Conservation (phyloP, 2,888 invertebrate genomes). For the Macrophya annulata region DNA sequence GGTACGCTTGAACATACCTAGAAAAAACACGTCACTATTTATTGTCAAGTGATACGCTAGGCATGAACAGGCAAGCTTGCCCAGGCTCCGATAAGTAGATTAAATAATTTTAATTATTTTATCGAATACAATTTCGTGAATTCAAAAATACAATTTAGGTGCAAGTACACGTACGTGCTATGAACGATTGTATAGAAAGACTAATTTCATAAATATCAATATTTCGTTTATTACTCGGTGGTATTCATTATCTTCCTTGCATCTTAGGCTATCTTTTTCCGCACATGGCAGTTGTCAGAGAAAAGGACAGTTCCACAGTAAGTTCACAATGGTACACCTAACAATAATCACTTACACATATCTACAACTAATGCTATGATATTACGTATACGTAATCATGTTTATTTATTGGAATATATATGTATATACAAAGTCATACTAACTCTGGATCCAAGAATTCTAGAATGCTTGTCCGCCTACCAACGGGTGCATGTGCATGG, state of each 20-base stretch:
- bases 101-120: slow-evolving; percentile 71
- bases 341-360: no score
- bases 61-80: slow-evolving; percentile 71
- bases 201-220: slow-evolving; percentile 79
- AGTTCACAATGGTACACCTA: no score
- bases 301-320: no score
- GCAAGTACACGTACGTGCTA: slow-evolving; percentile 65
- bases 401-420: no score
- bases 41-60: slow-evolving; percentile 69
- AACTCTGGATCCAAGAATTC: no score
- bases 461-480: no score
- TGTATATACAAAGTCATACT: no score
- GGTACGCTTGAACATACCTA: slow-evolving; percentile 45
- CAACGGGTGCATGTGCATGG: no score
- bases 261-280: not conserved
- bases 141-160: slow-evolving; percentile 64
- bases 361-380: no score
- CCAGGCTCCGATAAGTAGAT: slow-evolving; percentile 71
- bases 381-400: no score
- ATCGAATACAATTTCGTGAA: slow-evolving; percentile 70
- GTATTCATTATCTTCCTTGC: not conserved
- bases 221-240: slow-evolving; percentile 73
- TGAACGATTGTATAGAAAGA: slow-evolving; percentile 78
- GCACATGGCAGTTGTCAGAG: no score
- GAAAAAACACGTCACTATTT: slow-evolving; percentile 64